Conservation (phyloP, 2,113 vertebrate species). For the Plotosus lineatus region DNA sequence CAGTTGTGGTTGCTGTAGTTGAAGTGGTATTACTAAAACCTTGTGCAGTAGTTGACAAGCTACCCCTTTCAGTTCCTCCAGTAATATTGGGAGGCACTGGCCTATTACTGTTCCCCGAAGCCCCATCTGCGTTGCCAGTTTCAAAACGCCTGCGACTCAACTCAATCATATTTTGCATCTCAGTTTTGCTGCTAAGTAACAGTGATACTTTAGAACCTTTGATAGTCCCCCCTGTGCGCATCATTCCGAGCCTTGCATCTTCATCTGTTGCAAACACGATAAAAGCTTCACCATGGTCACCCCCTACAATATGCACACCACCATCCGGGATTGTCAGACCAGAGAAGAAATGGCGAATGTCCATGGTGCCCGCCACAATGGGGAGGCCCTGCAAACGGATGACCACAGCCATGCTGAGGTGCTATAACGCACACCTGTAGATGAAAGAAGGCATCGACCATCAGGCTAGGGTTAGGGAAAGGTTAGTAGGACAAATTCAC, state of each 20-base stretch:
- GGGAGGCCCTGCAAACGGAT: constrained; percentile 99
- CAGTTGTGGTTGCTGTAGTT: constrained; percentile 81
- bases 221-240: constrained; percentile 98
- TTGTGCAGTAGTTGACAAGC: constrained; percentile 80
- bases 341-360: constrained; percentile 99
- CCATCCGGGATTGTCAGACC: constrained; percentile 99
- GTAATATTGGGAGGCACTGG: constrained; percentile 80
- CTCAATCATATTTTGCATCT: constrained; percentile 99
- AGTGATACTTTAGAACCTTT: constrained; percentile 98
- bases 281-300: constrained; percentile 99
- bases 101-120: constrained; percentile 83
- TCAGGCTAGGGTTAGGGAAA: constrained; percentile 79
- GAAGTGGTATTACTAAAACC: constrained; percentile 83
- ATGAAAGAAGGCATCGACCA: constrained; percentile 94
- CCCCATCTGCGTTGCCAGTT: constrained; percentile 84
- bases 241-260: constrained; percentile 99
- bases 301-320: constrained; percentile 99
- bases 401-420: constrained; percentile 99
- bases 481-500: constrained; percentile 43
- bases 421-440: constrained; percentile 98
- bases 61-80: constrained; percentile 79
- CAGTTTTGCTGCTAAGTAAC: constrained; percentile 97
- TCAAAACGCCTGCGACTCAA: constrained; percentile 97
- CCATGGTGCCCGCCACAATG: constrained; percentile 99
- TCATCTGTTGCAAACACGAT: constrained; percentile 99